These are phyloP conservation scores for Cranoglanis bouderius DNA, from an alignment of 2,113 vertebrate genomes.

Conservation along the genomic window DNA sequence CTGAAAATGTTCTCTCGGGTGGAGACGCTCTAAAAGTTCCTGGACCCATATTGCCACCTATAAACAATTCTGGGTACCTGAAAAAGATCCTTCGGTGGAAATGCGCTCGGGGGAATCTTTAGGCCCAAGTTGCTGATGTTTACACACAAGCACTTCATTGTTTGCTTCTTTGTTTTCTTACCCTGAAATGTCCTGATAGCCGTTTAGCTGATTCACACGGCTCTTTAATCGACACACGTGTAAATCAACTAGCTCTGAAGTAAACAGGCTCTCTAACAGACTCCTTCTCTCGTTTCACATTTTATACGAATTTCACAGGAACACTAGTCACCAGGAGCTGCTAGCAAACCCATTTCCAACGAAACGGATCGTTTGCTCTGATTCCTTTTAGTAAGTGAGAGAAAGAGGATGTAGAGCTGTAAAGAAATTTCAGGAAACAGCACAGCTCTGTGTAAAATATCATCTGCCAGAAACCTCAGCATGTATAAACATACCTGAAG, in stretches of 20 bases:
- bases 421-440: not conserved
- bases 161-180: not conserved
- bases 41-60: not conserved
- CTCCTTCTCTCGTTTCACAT: constrained; percentile 11
- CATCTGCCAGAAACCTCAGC: not conserved
- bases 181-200: not conserved
- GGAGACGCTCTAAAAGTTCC: not conserved
- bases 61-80: not conserved
- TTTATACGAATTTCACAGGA: constrained; percentile 30
- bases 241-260: not conserved
- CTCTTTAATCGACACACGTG: too few species aligned
- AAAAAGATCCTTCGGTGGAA: not conserved
- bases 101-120: not conserved
- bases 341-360: constrained; percentile 9
- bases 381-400: constrained; percentile 17
- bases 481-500: constrained; percentile 15
- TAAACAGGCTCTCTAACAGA: not conserved
- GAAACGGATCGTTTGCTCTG: not conserved
- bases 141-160: not conserved
- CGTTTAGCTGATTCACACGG: not conserved
- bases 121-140: not conserved
- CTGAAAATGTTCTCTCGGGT: not conserved
- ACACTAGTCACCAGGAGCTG: constrained; percentile 47
- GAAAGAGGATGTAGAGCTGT: not conserved
- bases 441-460: not conserved